Percentiles rank a stretch among this genome's conserved stretches.
phyloP scores from a whole-genome alignment of 2,888 invertebrate species.

The Aleiodes leptofemur region DNA sequence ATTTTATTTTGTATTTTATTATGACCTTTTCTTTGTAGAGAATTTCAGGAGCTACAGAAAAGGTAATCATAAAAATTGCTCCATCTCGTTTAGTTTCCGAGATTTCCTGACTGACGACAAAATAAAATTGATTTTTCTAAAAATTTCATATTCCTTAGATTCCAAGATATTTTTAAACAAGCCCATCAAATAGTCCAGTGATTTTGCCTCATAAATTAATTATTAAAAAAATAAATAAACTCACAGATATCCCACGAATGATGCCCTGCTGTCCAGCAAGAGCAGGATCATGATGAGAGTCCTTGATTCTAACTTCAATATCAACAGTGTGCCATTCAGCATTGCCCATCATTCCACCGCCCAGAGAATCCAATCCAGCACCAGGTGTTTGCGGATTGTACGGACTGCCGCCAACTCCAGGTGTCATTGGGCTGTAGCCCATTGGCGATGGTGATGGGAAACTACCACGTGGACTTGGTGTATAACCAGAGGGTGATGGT shows the following conservation, averaged over 20 bases:
- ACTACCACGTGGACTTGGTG: slow-evolving; percentile 79
- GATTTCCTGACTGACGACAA: too few species aligned
- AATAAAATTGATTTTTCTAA: too few species aligned
- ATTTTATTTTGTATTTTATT: too few species aligned
- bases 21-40: too few species aligned
- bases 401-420: slow-evolving; percentile 80
- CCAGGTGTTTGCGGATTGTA: slow-evolving; percentile 91
- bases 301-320: slow-evolving; percentile 90
- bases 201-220: not conserved
- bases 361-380: slow-evolving; percentile 80
- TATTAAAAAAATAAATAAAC: slow-evolving; percentile 55
- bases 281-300: slow-evolving; percentile 86
- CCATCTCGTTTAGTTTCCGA: too few species aligned
- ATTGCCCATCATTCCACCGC: slow-evolving; percentile 68
- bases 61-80: too few species aligned
- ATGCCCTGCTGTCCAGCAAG: slow-evolving; percentile 91
- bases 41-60: too few species aligned
- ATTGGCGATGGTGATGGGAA: slow-evolving; percentile 87
- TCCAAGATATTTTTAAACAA: too few species aligned
- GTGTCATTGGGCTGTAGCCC: slow-evolving; percentile 90
- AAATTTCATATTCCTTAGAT: too few species aligned
- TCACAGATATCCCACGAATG: slow-evolving; percentile 87
- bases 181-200: too few species aligned
- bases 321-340: slow-evolving; percentile 95
- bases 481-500: slow-evolving; percentile 76